Base-by-base conservation (phyloP, 1,140 invertebrate genomes). In the Drosophila persimilis region DNA sequence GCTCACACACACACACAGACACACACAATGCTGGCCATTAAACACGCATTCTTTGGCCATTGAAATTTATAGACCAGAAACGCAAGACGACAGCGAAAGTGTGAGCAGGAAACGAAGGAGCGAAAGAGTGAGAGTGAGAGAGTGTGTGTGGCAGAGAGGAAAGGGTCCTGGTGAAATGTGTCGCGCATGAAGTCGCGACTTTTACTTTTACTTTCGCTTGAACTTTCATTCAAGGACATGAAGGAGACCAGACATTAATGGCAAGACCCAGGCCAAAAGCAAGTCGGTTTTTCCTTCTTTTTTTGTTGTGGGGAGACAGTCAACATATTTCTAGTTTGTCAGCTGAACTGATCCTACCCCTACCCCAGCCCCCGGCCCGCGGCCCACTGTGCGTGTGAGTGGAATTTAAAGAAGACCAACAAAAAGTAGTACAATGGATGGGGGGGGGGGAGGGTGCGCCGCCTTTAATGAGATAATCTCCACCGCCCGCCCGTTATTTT, bases 401-500 rank as follows among this genome's bases (percentile, higher is more conserved):
- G 53, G 85, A 89, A 89, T 89, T 85, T 89, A 72, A 80, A 89
- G 80, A 73, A 71, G 72, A 47, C 31, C 20, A 4, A 51, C 26
- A 43, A 53, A 47, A 11, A 47, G 55, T 66, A 35, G 0, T 29
- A 2, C 24, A n/a, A 39, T 39, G 35, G 11, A n/a, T n/a, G n/a
- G 35, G 11, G 11, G 11, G 9, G 29, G 7, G 24, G 26, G 17
- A 5, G 3, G 63, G 63, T 58, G 61, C 59, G 64, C 61, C 57
- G 52, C 56, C 67, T 85, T 86, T 89, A 89, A 89, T 89, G 85
- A 89, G 86, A 89, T 89, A 89, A 89, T 89, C 80, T 89, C 65
- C 74, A 85, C 77, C 63, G 52, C 65, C 65, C 52, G 77, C 50
- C 35, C 59, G 77, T 80, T 80, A 80, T 85, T 89, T 89, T 89